Conservation (phyloP, 35 echinoderm and acorn worm species). For the Apostichopus californicus region DNA sequence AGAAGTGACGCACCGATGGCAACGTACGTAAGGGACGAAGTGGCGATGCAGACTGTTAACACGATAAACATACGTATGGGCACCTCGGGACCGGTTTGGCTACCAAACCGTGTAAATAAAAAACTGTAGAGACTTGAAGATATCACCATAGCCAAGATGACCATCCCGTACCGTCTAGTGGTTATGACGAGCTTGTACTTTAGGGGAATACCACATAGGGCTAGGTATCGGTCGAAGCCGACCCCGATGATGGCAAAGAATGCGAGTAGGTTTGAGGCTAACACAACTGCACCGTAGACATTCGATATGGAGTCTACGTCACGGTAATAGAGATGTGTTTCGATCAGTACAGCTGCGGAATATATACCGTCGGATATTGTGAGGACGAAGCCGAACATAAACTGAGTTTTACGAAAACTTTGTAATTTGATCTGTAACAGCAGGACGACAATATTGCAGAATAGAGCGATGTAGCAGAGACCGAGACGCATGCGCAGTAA, state of each 20-base stretch:
- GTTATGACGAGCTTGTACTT: constrained; percentile 10
- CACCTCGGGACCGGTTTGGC: background rate
- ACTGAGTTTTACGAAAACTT: constrained; percentile 24
- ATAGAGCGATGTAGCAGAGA: background rate
- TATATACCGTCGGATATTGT: background rate
- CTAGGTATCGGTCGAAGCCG: constrained; percentile 4
- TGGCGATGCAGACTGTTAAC: background rate
- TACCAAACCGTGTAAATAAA: background rate
- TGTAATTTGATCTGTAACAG: background rate
- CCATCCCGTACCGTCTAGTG: background rate
- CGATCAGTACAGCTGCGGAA: background rate
- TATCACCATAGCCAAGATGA: background rate
- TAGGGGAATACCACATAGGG: background rate
- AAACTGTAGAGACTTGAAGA: background rate
- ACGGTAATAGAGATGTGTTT: background rate
- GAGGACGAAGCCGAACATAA: background rate
- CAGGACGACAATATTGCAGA: background rate
- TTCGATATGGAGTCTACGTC: background rate
- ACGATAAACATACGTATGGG: background rate
- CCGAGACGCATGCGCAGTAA: background rate
- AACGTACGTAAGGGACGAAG: background rate
- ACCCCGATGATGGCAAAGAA: background rate
- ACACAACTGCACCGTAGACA: background rate
- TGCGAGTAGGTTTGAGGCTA: background rate
- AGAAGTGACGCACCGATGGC: background rate